phyloP scores from a whole-genome alignment of 2,888 invertebrate genomes.

The Torymus tubicola region DNA sequence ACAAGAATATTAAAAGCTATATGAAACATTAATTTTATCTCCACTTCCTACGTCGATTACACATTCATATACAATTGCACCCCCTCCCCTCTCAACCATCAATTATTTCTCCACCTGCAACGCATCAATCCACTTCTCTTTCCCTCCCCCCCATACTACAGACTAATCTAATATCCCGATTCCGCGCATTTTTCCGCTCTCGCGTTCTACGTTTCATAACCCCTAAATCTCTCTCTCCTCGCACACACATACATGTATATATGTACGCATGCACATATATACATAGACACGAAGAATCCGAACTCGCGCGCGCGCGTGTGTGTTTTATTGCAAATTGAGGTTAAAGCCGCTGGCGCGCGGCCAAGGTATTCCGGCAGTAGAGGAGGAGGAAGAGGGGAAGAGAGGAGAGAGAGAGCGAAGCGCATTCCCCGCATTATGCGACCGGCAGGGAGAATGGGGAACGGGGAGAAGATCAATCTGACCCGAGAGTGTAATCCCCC shows the following conservation, averaged over 20 bases:
- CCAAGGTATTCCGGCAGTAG: slow-evolving; percentile 67
- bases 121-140: background rate
- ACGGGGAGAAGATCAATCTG: slow-evolving; percentile 16
- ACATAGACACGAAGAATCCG: slow-evolving; percentile 61
- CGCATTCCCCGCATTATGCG: slow-evolving; percentile 40
- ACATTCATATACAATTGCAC: too few relatives aligned
- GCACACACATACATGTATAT: background rate
- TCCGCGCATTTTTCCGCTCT: background rate
- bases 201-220: slow-evolving; percentile 23
- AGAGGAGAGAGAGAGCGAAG: background rate
- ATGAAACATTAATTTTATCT: too few relatives aligned
- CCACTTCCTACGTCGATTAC: too few relatives aligned
- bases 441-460: background rate
- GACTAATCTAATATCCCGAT: background rate
- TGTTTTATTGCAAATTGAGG: slow-evolving; percentile 74
- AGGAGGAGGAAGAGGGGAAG: slow-evolving; percentile 2
- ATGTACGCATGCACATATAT: slow-evolving; percentile 26
- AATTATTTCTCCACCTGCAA: too few relatives aligned
- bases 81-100: too few relatives aligned
- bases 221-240: slow-evolving; percentile 1
- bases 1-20: background rate
- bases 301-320: slow-evolving; percentile 52
- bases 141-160: background rate
- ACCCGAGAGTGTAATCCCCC: slow-evolving; percentile 25
- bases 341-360: slow-evolving; percentile 72